Conservation (phyloP, 2,113 vertebrate species). For the Dicrurus megarhynchus region DNA sequence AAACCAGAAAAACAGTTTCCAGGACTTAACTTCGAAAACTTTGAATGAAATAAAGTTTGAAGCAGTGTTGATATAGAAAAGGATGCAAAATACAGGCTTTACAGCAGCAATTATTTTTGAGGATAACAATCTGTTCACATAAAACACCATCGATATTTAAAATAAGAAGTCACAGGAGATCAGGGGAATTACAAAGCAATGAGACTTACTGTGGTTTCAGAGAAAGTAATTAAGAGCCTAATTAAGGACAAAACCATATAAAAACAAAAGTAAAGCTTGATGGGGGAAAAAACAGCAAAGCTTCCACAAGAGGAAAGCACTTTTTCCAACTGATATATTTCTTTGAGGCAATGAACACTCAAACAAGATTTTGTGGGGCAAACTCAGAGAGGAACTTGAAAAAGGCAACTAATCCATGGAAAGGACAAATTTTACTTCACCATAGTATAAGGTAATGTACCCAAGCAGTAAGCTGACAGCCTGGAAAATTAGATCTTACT, state of each 20-base stretch:
- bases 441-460: background rate
- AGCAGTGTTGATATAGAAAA: slow-evolving; percentile 2
- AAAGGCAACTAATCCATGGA: background rate
- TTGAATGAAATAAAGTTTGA: slow-evolving; percentile 40
- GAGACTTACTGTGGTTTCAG: slow-evolving; percentile 50
- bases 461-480: background rate
- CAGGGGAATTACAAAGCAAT: slow-evolving; percentile 60
- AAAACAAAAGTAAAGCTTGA: slow-evolving; percentile 43
- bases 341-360: background rate
- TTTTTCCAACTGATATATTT: background rate
- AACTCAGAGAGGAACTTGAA: background rate
- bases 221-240: slow-evolving; percentile 63
- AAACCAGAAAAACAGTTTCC: background rate
- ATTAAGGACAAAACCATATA: slow-evolving; percentile 59
- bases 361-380: background rate
- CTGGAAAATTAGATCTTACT: background rate
- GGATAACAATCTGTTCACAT: slow-evolving; percentile 63
- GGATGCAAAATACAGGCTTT: slow-evolving; percentile 13
- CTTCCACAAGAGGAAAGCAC: background rate
- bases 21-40: background rate
- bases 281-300: background rate
- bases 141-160: slow-evolving; percentile 57
- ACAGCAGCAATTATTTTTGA: slow-evolving; percentile 56
- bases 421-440: background rate
- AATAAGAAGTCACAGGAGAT: slow-evolving; percentile 57